Conservation (phyloP, 2,888 invertebrate species). For the Dolichomitus sp. region DNA sequence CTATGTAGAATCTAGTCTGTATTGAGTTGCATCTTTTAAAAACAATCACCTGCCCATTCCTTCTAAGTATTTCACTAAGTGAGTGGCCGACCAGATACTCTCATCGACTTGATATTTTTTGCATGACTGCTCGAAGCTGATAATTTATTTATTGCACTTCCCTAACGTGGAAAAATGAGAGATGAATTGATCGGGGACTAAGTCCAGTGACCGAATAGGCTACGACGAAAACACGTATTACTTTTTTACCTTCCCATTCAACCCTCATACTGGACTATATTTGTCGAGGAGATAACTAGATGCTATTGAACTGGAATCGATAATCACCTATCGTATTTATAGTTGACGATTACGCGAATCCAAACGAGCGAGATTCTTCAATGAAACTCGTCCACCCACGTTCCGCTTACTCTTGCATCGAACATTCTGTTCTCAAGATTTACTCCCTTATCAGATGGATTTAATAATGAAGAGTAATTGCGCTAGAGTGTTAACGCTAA, state of each 20-base stretch:
- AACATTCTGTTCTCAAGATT: conserved; percentile 35
- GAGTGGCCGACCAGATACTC: background rate
- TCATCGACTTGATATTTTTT: background rate
- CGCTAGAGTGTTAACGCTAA: background rate
- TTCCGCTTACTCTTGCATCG: conserved; percentile 1
- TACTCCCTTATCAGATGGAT: conserved; percentile 19
- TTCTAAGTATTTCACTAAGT: conserved; percentile 21
- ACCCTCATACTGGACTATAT: conserved; percentile 15
- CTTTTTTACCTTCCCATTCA: conserved; percentile 23
- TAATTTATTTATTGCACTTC: conserved; percentile 16
- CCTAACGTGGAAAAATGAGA: background rate
- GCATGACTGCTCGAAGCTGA: background rate
- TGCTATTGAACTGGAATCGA: conserved; percentile 38
- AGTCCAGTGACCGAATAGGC: background rate
- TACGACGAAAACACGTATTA: background rate
- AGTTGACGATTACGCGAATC: conserved; percentile 12
- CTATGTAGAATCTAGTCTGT: too few relatives aligned
- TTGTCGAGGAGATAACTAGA: background rate
- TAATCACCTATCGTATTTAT: conserved; percentile 29
- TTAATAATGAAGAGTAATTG: conserved; percentile 1
- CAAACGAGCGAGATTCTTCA: conserved; percentile 4
- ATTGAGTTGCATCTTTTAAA: too few relatives aligned
- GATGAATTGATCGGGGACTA: background rate
- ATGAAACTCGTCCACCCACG: conserved; percentile 37
- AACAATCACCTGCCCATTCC: background rate